Evolutionary conservation across 2,797 vertebrate species (phyloP), one percentile per base, ranked within the genome.

Genomic region (Onychomys arenicola): DNA sequence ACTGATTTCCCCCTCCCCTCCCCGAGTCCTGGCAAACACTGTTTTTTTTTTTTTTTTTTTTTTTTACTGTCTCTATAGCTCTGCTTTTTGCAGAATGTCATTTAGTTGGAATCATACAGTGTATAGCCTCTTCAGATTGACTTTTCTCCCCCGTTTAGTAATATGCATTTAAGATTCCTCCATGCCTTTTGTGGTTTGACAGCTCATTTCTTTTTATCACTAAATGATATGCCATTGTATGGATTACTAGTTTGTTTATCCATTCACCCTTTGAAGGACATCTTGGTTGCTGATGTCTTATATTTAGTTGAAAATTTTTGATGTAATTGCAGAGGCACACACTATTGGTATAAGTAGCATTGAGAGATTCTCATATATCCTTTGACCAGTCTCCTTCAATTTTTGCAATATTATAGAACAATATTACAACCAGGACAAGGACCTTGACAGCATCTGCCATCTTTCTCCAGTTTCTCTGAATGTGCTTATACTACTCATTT

Each of bases 201-300:
- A 92, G 73, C 43, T 90, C 57, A 80, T 95, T 96, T 97, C 61
- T 93, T 94, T 97, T 92, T 94, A 89, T 95, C 93, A 67, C 94
- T 97, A 73, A 95, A 76, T 96, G 90, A 71, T 89, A 92, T 82
- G 85, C 80, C 67, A n/a, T 89, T 91, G 49, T 65, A 11, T 82
- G 32, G 46, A 78, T 85, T 96, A 29, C 77, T 69, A 89, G 69
- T 96, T 89, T 94, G 86, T 92, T 71, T 87, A 71, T 93, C 83
- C 63, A 37, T 91, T 96, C 21, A 93, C 52, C 78, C 78, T n/a
- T 46, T 92, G 75, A 95, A 95, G 88, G 96, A 82, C 65, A 80
- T 95, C 80, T 87, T 95, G 82, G 78, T 67, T 91, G 63, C 92
- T 19, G 94, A 86, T 94, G 67, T 37, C 81, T 95, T 97, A 88